Conservation (phyloP, 2,113 vertebrate species). For the Cervus canadensis region DNA sequence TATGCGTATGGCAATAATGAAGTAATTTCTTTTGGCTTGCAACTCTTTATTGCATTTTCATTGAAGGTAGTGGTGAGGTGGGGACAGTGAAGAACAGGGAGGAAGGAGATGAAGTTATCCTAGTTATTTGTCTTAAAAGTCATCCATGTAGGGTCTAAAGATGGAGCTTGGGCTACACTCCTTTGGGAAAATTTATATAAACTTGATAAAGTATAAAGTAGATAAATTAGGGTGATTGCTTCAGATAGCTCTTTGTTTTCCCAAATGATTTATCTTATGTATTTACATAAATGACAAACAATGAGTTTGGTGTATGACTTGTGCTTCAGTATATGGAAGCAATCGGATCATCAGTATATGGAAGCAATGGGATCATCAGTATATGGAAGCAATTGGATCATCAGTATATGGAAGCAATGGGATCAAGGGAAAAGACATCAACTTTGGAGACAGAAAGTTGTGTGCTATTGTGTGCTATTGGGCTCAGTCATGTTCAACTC, state of each 20-base stretch:
- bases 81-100: background rate
- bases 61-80: background rate
- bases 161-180: background rate
- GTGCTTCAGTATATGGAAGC: background rate
- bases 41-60: background rate
- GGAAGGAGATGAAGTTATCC: background rate
- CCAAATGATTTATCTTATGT: background rate
- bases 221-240: background rate
- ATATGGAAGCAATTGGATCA: background rate
- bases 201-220: background rate
- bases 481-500: background rate
- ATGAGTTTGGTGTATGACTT: background rate
- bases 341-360: background rate
- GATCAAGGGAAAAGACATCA: background rate
- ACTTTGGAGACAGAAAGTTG: background rate
- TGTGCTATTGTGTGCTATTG: background rate
- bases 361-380: background rate
- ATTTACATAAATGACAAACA: background rate
- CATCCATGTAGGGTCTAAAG: background rate
- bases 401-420: background rate
- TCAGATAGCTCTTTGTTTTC: background rate
- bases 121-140: background rate
- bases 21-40: background rate
- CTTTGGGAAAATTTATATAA: background rate
- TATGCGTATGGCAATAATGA: background rate